Percentiles rank a stretch among this genome's conserved stretches.
Evolutionary conservation across 2,888 invertebrate species (phyloP).

Genomic region (Celastrina argiolus): DNA sequence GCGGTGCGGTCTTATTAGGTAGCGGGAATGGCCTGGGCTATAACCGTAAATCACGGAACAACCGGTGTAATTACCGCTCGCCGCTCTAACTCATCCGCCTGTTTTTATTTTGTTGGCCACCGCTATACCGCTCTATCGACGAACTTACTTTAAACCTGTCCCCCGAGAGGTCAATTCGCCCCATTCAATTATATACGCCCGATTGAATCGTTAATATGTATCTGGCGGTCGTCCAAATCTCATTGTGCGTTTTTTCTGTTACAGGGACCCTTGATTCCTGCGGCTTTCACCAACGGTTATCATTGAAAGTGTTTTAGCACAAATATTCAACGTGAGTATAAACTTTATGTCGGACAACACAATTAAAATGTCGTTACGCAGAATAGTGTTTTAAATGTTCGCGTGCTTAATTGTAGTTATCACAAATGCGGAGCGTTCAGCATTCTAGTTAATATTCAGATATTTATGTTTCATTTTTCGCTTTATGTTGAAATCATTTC

Average conservation of each 20-base stretch:
- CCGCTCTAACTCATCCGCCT: slow-evolving; percentile 75
- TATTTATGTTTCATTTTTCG: slow-evolving; percentile 42
- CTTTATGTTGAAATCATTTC: slow-evolving; percentile 9
- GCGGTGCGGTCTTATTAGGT: slow-evolving; percentile 78
- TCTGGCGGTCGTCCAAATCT: slow-evolving; percentile 18
- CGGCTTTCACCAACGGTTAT: slow-evolving; percentile 99
- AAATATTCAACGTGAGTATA: slow-evolving; percentile 75
- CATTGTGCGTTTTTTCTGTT: slow-evolving; percentile 55
- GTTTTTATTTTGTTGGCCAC: slow-evolving; percentile 75
- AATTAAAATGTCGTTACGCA: slow-evolving; percentile 63
- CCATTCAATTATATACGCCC: slow-evolving; percentile 54
- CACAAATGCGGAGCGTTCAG: slow-evolving; percentile 42
- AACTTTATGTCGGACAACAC: slow-evolving; percentile 33
- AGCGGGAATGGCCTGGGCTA: slow-evolving; percentile 77
- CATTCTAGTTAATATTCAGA: slow-evolving; percentile 45
- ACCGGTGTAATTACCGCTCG: slow-evolving; percentile 78
- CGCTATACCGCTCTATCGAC: slow-evolving; percentile 72
- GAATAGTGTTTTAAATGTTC: slow-evolving; percentile 48
- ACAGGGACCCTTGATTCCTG: slow-evolving; percentile 97
- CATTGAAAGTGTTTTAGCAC: slow-evolving; percentile 86
- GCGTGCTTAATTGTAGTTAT: slow-evolving; percentile 49
- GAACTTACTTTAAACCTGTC: slow-evolving; percentile 73
- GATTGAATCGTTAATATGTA: slow-evolving; percentile 17
- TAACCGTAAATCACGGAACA: slow-evolving; percentile 79
- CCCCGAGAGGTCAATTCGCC: slow-evolving; percentile 65